Evolutionary conservation across 2,888 invertebrate species (phyloP), one percentile per base, ranked within the genome.

Genomic region (Perizoma affinitatum): DNA sequence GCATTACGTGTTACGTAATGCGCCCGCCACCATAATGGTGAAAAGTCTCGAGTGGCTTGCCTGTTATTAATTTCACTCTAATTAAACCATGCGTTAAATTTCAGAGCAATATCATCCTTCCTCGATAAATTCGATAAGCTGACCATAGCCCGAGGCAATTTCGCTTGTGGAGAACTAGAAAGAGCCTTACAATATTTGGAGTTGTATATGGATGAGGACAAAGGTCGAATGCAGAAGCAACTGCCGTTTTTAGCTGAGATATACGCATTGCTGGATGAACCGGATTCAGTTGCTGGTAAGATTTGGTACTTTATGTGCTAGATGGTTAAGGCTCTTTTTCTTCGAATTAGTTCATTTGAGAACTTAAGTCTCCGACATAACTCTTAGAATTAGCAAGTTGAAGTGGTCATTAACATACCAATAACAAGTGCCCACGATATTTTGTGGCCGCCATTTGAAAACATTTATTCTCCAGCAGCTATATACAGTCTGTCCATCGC

Each of bases 261-360:
- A 72, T 98, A 98, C 81, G 96, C 97, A 0, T 94, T 96, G 63
- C 83, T 99, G 65, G 96, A 97, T 82, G 98, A 99, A 81, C 95
- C 97, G 0, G 98, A 99, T 84, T 97, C 97, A 7, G 96, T 98
- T 0, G 95, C 96, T 67, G 98, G 96, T 82, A 90, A 75, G 74
- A 47, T 53, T 44, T 47, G 36, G 7, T 51, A 22, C 41, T 34
- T 8, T n/a, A 40, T 7, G 0, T 35, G 0, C 6, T 44, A 7
- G 9, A 5, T 34, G 10, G 38, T 53, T 11, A 44, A 36, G 10
- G 22, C 22, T n/a, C n/a, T n/a, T n/a, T n/a, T n/a, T n/a, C 22
- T 47, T 38, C 38, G 5, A 38, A 38, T 3, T 38, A 38, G 22
- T 22, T 22, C 38, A 38, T 38, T 38, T 38, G 38, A 38, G 22